Conservation (phyloP, 1,140 invertebrate genomes). For the Formica exsecta region DNA sequence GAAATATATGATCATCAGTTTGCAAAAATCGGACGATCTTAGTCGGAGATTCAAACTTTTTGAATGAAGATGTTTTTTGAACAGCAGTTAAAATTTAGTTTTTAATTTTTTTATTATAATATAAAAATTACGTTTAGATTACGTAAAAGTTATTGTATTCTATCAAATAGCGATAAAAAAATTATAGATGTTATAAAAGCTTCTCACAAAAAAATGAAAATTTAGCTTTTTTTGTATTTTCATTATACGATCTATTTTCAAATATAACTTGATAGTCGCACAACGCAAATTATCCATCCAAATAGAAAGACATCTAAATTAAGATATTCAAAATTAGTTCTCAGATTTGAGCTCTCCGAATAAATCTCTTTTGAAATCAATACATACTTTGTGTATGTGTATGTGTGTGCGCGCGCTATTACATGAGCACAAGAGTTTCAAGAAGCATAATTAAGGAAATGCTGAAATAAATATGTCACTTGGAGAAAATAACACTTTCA, state of each 20-base stretch:
- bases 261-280: not conserved
- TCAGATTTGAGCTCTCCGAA: not conserved
- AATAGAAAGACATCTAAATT: not conserved
- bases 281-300: not conserved
- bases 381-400: not conserved
- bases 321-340: not conserved
- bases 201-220: not conserved
- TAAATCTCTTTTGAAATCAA: slow-evolving; percentile 14
- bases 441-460: not conserved
- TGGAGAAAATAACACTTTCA: slow-evolving; percentile 13
- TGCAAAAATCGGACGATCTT: not conserved
- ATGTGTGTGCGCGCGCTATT: not conserved
- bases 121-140: not conserved
- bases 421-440: not conserved
- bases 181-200: not conserved
- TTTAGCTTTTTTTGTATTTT: not conserved
- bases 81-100: not conserved
- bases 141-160: not conserved
- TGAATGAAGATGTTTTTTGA: not conserved
- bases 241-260: not conserved
- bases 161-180: not conserved
- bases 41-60: not conserved
- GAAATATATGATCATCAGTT: not conserved
- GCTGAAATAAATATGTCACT: slow-evolving; percentile 25
- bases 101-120: slow-evolving; percentile 5